These are phyloP conservation scores for Dyspetes luteomarginatus DNA, from an alignment of 2,888 invertebrate genomes.

Conservation along the genomic window DNA sequence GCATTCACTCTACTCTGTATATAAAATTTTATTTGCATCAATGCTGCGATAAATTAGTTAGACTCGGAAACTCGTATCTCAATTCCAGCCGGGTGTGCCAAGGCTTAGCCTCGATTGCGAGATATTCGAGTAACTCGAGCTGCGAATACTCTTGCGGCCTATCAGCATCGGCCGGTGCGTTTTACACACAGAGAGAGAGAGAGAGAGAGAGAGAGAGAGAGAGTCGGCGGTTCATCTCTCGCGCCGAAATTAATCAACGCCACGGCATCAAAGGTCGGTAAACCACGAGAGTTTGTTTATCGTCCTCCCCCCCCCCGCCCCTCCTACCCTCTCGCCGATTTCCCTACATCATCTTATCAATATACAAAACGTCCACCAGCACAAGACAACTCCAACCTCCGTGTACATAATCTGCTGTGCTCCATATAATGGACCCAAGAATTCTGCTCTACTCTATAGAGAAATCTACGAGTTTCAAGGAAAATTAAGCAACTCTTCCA, in stretches of 20 bases:
- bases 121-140: too few relatives aligned
- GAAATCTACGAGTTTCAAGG: slow-evolving; percentile 33
- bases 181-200: slow-evolving; percentile 42
- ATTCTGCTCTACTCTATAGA: slow-evolving; percentile 16
- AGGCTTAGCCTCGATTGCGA: too few relatives aligned
- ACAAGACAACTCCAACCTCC: slow-evolving; percentile 8
- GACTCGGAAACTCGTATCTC: too few relatives aligned
- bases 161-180: slow-evolving; percentile 46
- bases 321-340: too few relatives aligned
- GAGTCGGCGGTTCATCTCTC: slow-evolving; percentile 72
- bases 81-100: too few relatives aligned
- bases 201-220: background rate
- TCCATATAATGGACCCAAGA: background rate
- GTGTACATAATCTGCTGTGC: slow-evolving; percentile 9
- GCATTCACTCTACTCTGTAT: too few relatives aligned
- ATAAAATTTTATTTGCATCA: too few relatives aligned
- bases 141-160: slow-evolving; percentile 44
- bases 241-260: slow-evolving; percentile 81
- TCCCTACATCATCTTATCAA: slow-evolving; percentile 34
- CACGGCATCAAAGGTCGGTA: slow-evolving; percentile 80
- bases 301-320: slow-evolving; percentile 70
- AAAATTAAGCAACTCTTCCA: slow-evolving; percentile 17
- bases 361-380: background rate
- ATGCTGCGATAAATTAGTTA: too few relatives aligned
- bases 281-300: slow-evolving; percentile 79